Conservation (phyloP, 1,140 invertebrate genomes). For the Sitophilus oryzae region DNA sequence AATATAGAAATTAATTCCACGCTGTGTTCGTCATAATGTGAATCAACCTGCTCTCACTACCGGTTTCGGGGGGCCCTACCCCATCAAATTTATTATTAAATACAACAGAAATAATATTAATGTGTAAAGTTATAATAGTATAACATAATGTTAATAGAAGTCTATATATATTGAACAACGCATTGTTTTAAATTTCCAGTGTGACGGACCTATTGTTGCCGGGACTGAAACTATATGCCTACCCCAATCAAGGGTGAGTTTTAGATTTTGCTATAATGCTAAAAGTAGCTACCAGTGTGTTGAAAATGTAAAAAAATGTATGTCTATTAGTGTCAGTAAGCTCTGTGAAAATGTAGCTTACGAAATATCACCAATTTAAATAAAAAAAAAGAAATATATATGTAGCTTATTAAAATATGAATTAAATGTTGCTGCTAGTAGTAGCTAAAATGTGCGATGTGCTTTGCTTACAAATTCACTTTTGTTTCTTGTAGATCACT, state of each 20-base stretch:
- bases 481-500: too few species aligned
- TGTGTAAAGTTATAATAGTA: too few species aligned
- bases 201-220: constrained; percentile 40
- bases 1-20: too few species aligned
- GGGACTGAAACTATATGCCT: constrained; percentile 41
- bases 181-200: constrained; percentile 34
- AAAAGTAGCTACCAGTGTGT: neutral
- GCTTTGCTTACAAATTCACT: constrained; percentile 4
- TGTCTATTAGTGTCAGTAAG: neutral
- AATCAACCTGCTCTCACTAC: too few species aligned
- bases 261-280: constrained; percentile 15
- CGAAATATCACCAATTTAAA: too few species aligned
- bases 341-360: neutral
- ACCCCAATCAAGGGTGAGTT: constrained; percentile 43
- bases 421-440: constrained; percentile 2
- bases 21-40: too few species aligned
- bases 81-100: too few species aligned
- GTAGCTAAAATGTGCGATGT: neutral
- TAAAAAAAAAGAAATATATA: neutral
- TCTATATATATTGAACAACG: neutral
- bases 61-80: too few species aligned
- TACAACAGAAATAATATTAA: too few species aligned
- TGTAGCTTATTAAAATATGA: neutral
- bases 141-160: too few species aligned
- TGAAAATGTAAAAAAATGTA: neutral